These are phyloP conservation scores for Vanessa atalanta DNA, from an alignment of 1,140 invertebrate species.

Conservation along the genomic window DNA sequence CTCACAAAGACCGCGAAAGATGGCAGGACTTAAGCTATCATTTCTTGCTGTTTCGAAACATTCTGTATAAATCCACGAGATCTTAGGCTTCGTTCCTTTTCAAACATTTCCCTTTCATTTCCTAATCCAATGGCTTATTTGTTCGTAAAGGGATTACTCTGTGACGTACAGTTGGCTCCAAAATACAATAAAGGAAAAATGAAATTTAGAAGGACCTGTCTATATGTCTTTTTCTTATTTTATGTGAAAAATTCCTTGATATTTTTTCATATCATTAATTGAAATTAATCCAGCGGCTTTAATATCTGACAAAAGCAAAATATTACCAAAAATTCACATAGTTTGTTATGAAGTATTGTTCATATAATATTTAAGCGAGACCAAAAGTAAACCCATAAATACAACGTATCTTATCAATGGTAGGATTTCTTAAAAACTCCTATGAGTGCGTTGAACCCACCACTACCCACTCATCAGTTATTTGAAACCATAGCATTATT, in stretches of 20 bases:
- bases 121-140: slow-evolving; percentile 39
- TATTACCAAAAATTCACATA: neutral
- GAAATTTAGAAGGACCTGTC: neutral
- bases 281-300: too few relatives aligned
- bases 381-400: too few relatives aligned
- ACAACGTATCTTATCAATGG: too few relatives aligned
- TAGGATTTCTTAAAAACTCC: too few relatives aligned
- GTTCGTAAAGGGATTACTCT: slow-evolving; percentile 40
- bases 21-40: slow-evolving; percentile 29
- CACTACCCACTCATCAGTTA: too few relatives aligned
- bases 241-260: neutral
- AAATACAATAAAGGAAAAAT: slow-evolving; percentile 2
- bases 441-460: too few relatives aligned
- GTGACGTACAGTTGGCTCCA: slow-evolving; percentile 17
- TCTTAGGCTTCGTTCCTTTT: slow-evolving; percentile 39
- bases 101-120: slow-evolving; percentile 40
- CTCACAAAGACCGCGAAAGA: slow-evolving; percentile 16
- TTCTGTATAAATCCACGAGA: slow-evolving; percentile 36
- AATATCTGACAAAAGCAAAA: too few relatives aligned
- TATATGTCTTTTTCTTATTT: neutral
- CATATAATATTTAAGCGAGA: too few relatives aligned
- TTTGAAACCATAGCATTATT: too few relatives aligned
- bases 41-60: slow-evolving; percentile 23
- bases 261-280: too few relatives aligned
- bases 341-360: too few relatives aligned